Evolutionary conservation across 2,113 vertebrate species (phyloP).

Genomic region (Taxidea taxus): DNA sequence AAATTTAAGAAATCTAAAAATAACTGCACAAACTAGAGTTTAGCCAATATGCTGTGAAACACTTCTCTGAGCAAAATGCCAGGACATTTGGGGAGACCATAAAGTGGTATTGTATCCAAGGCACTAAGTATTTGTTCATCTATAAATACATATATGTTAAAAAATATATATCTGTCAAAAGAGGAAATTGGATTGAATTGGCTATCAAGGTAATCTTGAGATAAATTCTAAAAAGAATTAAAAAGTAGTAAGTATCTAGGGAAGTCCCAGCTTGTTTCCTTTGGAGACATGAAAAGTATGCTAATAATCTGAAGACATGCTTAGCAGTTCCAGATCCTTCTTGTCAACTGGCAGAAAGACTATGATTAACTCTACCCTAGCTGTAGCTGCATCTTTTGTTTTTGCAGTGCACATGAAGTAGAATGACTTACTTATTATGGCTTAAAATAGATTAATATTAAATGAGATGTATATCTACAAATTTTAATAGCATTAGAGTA

Average conservation of each 20-base stretch:
- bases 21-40: conserved; percentile 6
- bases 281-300: background rate
- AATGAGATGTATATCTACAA: background rate
- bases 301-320: background rate
- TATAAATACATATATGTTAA: background rate
- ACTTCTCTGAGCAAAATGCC: background rate
- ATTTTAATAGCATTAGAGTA: background rate
- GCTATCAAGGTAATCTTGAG: background rate
- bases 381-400: background rate
- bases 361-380: background rate
- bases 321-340: background rate
- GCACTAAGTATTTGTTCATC: background rate
- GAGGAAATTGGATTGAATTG: background rate
- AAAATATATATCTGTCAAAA: background rate
- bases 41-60: background rate
- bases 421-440: background rate
- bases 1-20: background rate
- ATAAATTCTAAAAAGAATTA: background rate
- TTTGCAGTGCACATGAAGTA: background rate
- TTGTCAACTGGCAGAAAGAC: background rate
- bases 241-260: background rate
- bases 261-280: background rate
- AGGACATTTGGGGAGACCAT: background rate
- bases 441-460: background rate
- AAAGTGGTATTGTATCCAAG: background rate